Evolutionary conservation across 1,140 invertebrate species (phyloP), one percentile per base, ranked within the genome.

Genomic region (Melanaphis sacchari): DNA sequence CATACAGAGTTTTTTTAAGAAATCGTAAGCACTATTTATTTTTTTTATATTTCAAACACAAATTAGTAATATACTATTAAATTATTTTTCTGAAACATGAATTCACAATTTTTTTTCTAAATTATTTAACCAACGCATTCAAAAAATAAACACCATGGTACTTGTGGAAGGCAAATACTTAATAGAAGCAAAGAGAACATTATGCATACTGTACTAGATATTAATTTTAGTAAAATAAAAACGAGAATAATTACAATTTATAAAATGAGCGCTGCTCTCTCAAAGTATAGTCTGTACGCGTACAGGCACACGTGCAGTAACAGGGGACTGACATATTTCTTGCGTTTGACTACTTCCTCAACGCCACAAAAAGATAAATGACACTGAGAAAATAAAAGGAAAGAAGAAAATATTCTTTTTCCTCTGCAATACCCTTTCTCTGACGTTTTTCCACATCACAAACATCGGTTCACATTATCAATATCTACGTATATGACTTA

Each of bases 361-460:
- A 26, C 21, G 22, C 36, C 85, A 26, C 7, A 21, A 26, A 90
- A 90, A 90, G 88, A 90, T 54, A 90, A 90, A 90, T 54, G 88
- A 54, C 36, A 52, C 24, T 26, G 24, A 36, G 36, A 90, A 59
- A 90, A 90, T 90, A 36, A 90, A 59, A 90, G 49, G 26, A 90
- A 6, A 90, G 88, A 90, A 90, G 36, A 40, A 90, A 90, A 54
- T 90, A 54, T 54, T 90, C 43, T 52, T 90, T 54, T 54, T 52
- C 24, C 18, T 38, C 87, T 41, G 22, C 36, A 18, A 24, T 59
- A 90, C 21, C 22, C n/a, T 52, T 49, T 36, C 46, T 40, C 49
- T 90, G 46, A 36, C 18, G 43, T 54, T 90, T 90, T 90, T 90
- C 36, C 49, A 54, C 88, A 90, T 90, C 88, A 90, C 49, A 40